Evolutionary conservation across 2,888 invertebrate genomes (phyloP), one percentile per base, ranked within the genome.

Genomic region (Diarsia mendica): DNA sequence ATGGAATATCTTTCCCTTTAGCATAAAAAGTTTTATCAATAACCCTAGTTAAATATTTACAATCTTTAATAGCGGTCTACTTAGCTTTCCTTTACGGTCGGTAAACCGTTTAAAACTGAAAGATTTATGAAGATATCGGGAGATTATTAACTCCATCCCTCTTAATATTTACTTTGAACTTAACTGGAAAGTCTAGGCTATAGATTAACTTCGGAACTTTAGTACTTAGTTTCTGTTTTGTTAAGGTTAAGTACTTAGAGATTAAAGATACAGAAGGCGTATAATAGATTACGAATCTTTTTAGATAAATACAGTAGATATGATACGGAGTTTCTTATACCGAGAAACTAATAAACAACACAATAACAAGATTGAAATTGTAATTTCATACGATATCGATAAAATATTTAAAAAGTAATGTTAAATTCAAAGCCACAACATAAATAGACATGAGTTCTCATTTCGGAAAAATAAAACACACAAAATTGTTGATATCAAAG

Each of bases 41-140:
- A 55, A 4, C 60, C 65, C 28, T 58, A 66, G 18, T 66, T 58
- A 67, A 81, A 83, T 81, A 80, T 80, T 79, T 53, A 64, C 72
- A 33, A 33, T 66, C 11, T 49, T 66, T 58, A 65, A 73, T 67
- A 66, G 33, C 64, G 49, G 39, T 68, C 18, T 49, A 51, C 51
- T 28, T 13, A 33, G 51, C 51, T 60, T 28, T 49, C 23, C 60
- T 28, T 39, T 74, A 58, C 58, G 58, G 53, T 84, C 33, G 13
- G 68, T 58, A 74, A 83, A 80, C 33, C 28, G n/a, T 49, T 66
- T 61, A 49, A 81, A 64, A 71, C 58, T 80, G 49, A 58, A 60
- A 63, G 67, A 84, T 80, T 75, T 65, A 75, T 65, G 70, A 80
- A 67, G 67, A 46, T 70, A 61, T 75, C 33, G 9, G 49, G 20